phyloP scores from a whole-genome alignment of 1,140 invertebrate species.

The Trichonephila clavipes region DNA sequence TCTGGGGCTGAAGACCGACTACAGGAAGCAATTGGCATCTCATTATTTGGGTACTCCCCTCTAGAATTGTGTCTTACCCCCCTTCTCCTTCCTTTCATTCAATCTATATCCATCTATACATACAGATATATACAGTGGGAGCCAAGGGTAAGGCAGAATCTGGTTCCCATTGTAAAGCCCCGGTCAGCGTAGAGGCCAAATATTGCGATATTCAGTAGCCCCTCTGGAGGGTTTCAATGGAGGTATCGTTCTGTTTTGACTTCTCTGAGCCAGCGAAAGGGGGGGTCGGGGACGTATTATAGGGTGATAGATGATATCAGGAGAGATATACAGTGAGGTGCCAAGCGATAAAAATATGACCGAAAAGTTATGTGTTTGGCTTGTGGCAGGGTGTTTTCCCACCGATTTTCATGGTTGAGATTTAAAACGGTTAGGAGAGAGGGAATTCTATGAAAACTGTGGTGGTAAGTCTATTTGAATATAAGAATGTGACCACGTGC shows the following conservation, averaged over 20 bases:
- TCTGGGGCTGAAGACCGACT: slow-evolving; percentile 48
- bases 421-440: neutral
- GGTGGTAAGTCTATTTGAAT: neutral
- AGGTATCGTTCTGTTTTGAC: slow-evolving; percentile 38
- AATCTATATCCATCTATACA: slow-evolving; percentile 7
- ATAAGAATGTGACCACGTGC: neutral
- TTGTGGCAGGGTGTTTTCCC: neutral
- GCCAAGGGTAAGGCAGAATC: neutral
- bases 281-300: neutral
- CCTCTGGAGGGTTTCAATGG: neutral
- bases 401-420: neutral
- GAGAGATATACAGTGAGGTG: neutral
- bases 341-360: neutral
- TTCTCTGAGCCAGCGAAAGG: neutral
- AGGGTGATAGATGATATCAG: slow-evolving; percentile 24
- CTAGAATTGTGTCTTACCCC: neutral
- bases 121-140: neutral
- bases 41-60: slow-evolving; percentile 58
- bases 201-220: slow-evolving; percentile 55
- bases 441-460: too few species aligned
- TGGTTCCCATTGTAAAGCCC: slow-evolving; percentile 2
- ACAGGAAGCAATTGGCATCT: slow-evolving; percentile 74
- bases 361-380: slow-evolving; percentile 13
- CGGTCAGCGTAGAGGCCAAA: slow-evolving; percentile 29
- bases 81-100: neutral